Evolutionary conservation across 2,113 vertebrate genomes (phyloP).

Genomic region (cat (Felis catus)): DNA sequence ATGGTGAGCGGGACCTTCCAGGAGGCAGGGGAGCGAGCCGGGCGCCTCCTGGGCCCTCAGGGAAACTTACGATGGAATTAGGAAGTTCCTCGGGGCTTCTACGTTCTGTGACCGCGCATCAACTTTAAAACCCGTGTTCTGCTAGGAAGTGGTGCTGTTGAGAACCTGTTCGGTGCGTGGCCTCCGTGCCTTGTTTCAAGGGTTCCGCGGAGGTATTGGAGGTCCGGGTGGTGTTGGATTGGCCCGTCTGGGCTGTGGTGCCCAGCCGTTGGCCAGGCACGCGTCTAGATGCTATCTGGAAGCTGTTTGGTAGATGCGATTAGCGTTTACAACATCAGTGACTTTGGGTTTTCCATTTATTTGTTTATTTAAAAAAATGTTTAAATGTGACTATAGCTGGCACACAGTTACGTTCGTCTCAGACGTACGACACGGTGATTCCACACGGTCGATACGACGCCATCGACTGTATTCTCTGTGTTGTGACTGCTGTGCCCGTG

Average conservation of each 20-base stretch:
- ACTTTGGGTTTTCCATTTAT: neutral
- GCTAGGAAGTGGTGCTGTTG: accelerated
- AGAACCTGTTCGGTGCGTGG: no score
- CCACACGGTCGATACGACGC: no score
- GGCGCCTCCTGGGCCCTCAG: neutral
- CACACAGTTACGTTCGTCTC: neutral
- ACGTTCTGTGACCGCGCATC: accelerated
- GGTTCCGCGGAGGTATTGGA: accelerated
- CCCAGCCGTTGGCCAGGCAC: accelerated
- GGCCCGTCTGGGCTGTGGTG: neutral
- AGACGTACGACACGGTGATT: neutral
- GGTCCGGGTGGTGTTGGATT: neutral
- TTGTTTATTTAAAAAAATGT: no score
- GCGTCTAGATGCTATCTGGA: accelerated
- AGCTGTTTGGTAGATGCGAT: accelerated
- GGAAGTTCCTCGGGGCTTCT: neutral
- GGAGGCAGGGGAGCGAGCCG: no score
- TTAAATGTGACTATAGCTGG: neutral
- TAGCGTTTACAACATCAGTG: accelerated
- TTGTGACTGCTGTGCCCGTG: neutral
- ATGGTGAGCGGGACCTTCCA: accelerated
- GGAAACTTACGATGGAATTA: neutral
- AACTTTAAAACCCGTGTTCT: neutral
- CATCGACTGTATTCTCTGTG: neutral
- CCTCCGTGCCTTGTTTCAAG: neutral